Base-by-base conservation (phyloP, 2,113 vertebrate genomes). In the Ophiodon elongatus region DNA sequence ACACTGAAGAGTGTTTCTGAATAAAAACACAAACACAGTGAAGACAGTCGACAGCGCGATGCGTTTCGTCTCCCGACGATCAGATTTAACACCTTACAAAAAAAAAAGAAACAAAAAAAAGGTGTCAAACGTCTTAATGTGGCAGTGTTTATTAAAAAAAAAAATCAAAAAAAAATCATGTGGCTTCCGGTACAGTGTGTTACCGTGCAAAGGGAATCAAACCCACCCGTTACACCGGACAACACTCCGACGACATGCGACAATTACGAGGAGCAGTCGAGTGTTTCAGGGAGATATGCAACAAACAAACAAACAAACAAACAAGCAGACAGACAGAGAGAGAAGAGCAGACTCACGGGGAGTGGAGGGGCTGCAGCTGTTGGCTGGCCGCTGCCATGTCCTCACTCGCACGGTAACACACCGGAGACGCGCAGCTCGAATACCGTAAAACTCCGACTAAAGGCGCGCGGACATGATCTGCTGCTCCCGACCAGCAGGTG, bases 371-470 rank as follows among this genome's bases (percentile, higher is more conserved):
- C n/a, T 43, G 64, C 64, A 23, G 39, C 1, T 75, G 67, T 0
- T 29, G 4, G 23, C 8, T 17, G 2, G 9, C n/a, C 5, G 47
- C 82, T 29, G 71, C 62, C 79, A 76, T 65, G 75, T 65, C 79
- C 8, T 9, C 64, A 6, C 31, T 10, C 21, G 10, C 68, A 68
- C 47, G 71, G 67, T 57, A 79, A 43, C 1, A 68, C 14, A 56
- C 17, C 29, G 27, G 79, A 31, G 33, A 63, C 23, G 27, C 64
- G n/a, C 65, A 35, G 10, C 17, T 4, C 25, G 0, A 8, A 2
- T 50, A 76, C 85, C 82, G 88, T 87, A 80, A 80, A 50, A 11
- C 79, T 8, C 9, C 0, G 8, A 27, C 0, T 4, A 74, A 3
- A 52, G 59, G 63, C 71, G 75, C 79, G 72, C 23, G 4, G 9